Percentiles rank a stretch among this genome's conserved stretches.
These are phyloP conservation scores for Sinocyclocheilus maitianheensis DNA, from an alignment of 2,113 vertebrate genomes.

Conservation along the genomic window DNA sequence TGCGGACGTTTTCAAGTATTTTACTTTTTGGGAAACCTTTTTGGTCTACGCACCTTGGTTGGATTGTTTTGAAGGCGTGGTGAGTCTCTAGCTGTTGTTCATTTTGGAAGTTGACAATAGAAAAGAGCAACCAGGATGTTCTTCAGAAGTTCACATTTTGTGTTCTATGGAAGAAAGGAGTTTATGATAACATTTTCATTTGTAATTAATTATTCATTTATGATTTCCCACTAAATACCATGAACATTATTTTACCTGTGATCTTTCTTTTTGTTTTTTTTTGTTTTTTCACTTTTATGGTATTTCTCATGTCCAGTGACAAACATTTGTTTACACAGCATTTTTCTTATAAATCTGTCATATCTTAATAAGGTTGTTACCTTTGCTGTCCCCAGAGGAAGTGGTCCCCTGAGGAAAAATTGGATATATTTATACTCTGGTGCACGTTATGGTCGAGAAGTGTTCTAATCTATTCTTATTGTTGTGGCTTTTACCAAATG, in stretches of 20 bases:
- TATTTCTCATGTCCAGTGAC: not conserved
- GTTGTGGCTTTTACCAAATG: slow-evolving; percentile 16
- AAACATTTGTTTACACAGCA: not conserved
- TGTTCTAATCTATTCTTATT: slow-evolving; percentile 34
- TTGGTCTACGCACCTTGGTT: no score
- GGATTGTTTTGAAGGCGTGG: no score
- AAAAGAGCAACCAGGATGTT: not conserved
- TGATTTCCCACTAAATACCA: not conserved
- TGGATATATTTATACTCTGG: not conserved
- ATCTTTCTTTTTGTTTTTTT: not conserved
- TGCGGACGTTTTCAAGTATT: no score
- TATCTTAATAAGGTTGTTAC: slow-evolving; percentile 16
- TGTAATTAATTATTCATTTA: not conserved
- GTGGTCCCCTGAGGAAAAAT: not conserved
- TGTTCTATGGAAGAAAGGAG: not conserved
- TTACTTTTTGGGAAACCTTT: no score
- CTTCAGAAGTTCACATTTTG: not conserved
- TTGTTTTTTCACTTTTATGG: not conserved
- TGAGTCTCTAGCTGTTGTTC: no score
- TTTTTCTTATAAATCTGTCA: not conserved
- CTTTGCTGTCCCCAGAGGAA: slow-evolving; percentile 18
- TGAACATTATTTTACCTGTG: not conserved
- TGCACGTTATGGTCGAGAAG: slow-evolving; percentile 19
- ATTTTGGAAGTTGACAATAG: not conserved
- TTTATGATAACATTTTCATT: not conserved